Conservation (phyloP, 2,888 invertebrate species). For the Lissonota sp. region DNA sequence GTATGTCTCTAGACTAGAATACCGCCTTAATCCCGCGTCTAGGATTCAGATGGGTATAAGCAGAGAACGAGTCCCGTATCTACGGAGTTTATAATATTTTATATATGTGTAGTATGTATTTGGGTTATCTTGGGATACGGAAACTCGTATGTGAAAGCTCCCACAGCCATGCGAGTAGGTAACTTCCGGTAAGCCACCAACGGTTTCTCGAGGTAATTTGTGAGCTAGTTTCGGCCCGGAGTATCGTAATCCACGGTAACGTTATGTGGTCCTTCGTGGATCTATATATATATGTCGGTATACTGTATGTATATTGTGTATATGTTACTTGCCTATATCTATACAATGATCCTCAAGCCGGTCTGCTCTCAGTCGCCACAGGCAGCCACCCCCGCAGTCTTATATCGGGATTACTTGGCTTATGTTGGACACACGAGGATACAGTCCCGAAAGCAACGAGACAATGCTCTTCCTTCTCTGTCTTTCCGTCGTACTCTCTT, state of each 20-base stretch:
- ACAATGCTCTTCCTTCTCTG: slow-evolving; percentile 63
- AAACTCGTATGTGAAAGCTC: slow-evolving; percentile 50
- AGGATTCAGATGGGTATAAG: no score
- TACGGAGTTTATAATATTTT: background rate
- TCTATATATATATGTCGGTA: slow-evolving; percentile 56
- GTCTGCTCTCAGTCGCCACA: slow-evolving; percentile 61
- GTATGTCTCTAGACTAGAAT: no score
- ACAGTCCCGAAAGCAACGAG: slow-evolving; percentile 74
- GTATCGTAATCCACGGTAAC: slow-evolving; percentile 81
- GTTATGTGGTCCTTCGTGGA: slow-evolving; percentile 73
- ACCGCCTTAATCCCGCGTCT: no score
- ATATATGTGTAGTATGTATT: slow-evolving; percentile 20
- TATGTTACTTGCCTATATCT: slow-evolving; percentile 21
- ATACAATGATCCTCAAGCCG: slow-evolving; percentile 40
- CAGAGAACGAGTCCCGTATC: slow-evolving; percentile 27
- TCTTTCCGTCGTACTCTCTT: slow-evolving; percentile 18
- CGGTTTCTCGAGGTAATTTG: slow-evolving; percentile 82
- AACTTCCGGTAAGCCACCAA: slow-evolving; percentile 79
- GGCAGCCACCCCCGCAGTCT: slow-evolving; percentile 71
- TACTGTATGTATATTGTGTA: slow-evolving; percentile 28
- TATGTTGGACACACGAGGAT: slow-evolving; percentile 74
- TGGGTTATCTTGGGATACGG: slow-evolving; percentile 55
- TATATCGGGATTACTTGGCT: slow-evolving; percentile 81
- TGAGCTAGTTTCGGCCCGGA: slow-evolving; percentile 78
- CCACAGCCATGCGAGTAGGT: slow-evolving; percentile 52